phyloP scores from a whole-genome alignment of 2,888 invertebrate genomes.

The Leptinotarsa haldemani region DNA sequence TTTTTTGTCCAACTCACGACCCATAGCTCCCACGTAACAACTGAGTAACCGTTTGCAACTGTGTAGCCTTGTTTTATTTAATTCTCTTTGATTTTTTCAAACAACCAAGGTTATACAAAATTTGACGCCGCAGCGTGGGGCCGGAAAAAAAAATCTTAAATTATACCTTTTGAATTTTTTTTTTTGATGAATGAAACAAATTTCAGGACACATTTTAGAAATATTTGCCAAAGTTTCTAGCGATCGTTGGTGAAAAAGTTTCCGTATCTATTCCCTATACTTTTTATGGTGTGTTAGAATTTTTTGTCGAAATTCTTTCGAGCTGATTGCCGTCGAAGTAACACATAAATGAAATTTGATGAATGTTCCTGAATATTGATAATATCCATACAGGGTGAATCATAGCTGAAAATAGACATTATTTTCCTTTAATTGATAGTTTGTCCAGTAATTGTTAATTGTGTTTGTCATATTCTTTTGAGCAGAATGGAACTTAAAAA shows the following conservation, averaged over 20 bases:
- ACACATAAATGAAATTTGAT: background rate
- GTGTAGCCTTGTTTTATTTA: too few species aligned
- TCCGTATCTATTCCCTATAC: background rate
- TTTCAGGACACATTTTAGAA: background rate
- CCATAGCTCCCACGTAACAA: background rate
- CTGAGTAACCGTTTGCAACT: background rate
- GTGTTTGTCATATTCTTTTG: background rate
- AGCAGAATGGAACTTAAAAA: background rate
- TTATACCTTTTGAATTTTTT: background rate
- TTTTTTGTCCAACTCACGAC: background rate
- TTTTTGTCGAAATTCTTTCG: background rate
- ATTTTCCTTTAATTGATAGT: background rate
- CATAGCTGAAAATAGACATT: background rate
- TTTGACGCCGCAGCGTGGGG: too few species aligned
- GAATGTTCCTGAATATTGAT: too few species aligned
- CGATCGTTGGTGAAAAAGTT: background rate
- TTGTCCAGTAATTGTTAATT: too few species aligned
- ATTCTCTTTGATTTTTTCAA: background rate
- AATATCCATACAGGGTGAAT: too few species aligned
- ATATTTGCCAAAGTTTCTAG: background rate
- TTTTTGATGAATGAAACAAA: background rate
- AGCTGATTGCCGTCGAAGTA: background rate
- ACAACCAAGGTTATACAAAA: background rate
- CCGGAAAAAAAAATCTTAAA: too few species aligned
- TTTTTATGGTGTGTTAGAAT: background rate